These are phyloP conservation scores for Junco hyemalis DNA, from an alignment of 2,113 vertebrate species.

Conservation along the genomic window DNA sequence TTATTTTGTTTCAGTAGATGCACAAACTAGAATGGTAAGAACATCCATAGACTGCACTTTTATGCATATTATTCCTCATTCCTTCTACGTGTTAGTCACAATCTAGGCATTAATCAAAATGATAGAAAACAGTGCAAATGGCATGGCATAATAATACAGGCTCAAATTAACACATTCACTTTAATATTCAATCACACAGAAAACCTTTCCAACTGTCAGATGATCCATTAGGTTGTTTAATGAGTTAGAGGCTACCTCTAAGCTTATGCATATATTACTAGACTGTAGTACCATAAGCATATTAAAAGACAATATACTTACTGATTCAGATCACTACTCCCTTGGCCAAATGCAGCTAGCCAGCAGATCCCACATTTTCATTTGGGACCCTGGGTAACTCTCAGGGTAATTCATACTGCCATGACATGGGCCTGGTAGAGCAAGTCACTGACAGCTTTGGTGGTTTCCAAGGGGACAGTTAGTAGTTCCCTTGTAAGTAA, in stretches of 20 bases:
- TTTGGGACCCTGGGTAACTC: background rate
- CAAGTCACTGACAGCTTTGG: background rate
- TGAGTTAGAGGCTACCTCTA: background rate
- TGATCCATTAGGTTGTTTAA: constrained; percentile 39
- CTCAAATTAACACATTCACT: constrained; percentile 24
- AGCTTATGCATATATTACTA: background rate
- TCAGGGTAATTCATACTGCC: background rate
- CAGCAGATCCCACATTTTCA: background rate
- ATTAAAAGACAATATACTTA: background rate
- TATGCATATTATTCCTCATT: background rate
- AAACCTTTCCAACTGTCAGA: constrained; percentile 40
- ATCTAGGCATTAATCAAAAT: constrained; percentile 30
- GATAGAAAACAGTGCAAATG: constrained; percentile 48
- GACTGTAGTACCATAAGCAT: background rate
- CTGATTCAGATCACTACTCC: background rate
- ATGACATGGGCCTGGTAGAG: background rate
- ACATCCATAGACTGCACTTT: background rate
- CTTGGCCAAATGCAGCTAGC: background rate
- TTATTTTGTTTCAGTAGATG: background rate
- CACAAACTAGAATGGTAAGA: background rate
- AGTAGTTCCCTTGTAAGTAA: background rate
- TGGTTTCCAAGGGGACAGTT: background rate
- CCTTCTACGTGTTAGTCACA: background rate
- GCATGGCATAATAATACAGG: constrained; percentile 10
- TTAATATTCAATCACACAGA: background rate